Evolutionary conservation across 2,888 invertebrate species (phyloP).

Genomic region (Andricus quercusramuli): DNA sequence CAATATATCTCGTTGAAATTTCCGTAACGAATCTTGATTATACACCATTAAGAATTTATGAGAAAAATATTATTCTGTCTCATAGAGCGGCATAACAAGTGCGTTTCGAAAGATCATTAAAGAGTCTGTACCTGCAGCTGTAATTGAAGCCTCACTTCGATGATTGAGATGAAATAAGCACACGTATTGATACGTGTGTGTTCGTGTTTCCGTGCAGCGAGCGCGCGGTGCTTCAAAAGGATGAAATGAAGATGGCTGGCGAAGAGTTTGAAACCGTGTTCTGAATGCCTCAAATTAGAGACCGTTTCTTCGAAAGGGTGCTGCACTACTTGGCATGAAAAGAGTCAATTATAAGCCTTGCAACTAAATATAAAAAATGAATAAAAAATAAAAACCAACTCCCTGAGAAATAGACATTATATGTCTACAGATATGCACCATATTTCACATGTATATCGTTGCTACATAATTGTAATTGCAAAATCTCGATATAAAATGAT

Average conservation of each 20-base stretch:
- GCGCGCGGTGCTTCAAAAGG: conserved; percentile 34
- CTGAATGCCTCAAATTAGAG: conserved; percentile 40
- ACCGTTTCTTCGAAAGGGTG: conserved; percentile 39
- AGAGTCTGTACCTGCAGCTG: conserved; percentile 38
- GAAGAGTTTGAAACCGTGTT: conserved; percentile 34
- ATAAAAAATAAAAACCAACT: conserved; percentile 30
- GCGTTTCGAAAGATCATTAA: conserved; percentile 32
- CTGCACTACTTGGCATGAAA: conserved; percentile 40
- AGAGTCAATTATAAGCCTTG: conserved; percentile 40
- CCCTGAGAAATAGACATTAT: conserved; percentile 28
- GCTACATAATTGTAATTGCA: no score
- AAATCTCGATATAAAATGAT: no score
- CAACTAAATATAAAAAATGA: conserved; percentile 30
- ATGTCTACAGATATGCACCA: neutral
- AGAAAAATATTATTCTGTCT: conserved; percentile 27
- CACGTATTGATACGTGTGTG: conserved; percentile 21
- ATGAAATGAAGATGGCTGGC: conserved; percentile 43
- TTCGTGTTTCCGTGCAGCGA: conserved; percentile 21
- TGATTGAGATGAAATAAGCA: conserved; percentile 40
- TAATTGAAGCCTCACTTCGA: conserved; percentile 38
- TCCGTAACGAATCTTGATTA: conserved; percentile 21
- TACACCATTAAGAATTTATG: conserved; percentile 16
- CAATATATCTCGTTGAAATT: conserved; percentile 22
- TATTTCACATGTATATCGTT: neutral
- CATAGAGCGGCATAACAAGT: conserved; percentile 28